Evolutionary conservation across 2,888 invertebrate species (phyloP).

Genomic region (Sthenelais limicola): DNA sequence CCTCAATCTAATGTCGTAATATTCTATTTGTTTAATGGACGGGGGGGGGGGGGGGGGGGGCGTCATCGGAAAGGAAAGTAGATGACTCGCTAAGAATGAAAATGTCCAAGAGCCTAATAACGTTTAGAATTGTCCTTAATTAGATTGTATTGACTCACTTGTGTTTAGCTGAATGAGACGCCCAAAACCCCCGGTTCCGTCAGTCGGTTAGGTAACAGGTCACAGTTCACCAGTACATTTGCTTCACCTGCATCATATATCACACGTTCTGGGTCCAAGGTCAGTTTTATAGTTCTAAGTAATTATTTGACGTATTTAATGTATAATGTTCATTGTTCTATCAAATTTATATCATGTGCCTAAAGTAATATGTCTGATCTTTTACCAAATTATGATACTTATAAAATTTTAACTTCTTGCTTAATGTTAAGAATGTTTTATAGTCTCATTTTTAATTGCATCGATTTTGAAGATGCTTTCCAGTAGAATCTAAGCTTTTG

Average conservation of each 20-base stretch:
- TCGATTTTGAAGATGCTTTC: no score
- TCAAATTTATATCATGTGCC: neutral
- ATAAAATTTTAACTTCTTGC: neutral
- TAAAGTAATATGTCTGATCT: no score
- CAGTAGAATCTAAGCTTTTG: no score
- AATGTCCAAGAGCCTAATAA: no score
- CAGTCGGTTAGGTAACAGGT: constrained; percentile 18
- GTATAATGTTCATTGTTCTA: neutral
- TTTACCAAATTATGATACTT: no score
- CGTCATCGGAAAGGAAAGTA: no score
- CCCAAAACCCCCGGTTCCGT: constrained; percentile 41
- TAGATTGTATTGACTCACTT: neutral
- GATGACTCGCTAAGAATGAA: no score
- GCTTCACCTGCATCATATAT: constrained; percentile 35
- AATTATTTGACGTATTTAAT: neutral
- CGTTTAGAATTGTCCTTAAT: no score
- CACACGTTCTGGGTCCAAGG: constrained; percentile 40
- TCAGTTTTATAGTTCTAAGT: no score
- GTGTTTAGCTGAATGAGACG: constrained; percentile 29
- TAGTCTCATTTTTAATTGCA: neutral
- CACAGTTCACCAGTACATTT: constrained; percentile 15
- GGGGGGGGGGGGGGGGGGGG: no score
- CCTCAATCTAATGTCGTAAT: no score
- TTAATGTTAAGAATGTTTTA: neutral
- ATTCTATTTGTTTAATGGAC: no score